Conservation (phyloP, 1,140 invertebrate species). For the Portunus trituberculatus region DNA sequence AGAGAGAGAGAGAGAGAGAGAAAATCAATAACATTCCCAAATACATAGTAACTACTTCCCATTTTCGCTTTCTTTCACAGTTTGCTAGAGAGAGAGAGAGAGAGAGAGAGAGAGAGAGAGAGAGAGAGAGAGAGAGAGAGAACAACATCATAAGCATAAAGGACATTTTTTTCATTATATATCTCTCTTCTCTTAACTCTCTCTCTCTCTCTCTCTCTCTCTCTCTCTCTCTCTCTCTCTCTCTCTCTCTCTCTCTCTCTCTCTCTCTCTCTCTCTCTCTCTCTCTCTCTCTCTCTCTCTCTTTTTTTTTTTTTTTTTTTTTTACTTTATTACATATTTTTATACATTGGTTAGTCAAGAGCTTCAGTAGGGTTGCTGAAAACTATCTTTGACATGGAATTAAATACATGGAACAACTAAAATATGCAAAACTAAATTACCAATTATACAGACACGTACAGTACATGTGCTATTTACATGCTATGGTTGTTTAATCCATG, state of each 20-base stretch:
- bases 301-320: too few relatives aligned
- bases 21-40: slow-evolving; percentile 2
- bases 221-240: slow-evolving; percentile 20
- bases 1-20: slow-evolving; percentile 18
- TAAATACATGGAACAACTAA: too few relatives aligned
- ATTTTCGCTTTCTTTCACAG: neutral
- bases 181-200: neutral
- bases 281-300: neutral
- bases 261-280: neutral
- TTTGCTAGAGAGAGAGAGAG: neutral
- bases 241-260: slow-evolving; percentile 20
- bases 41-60: neutral
- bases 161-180: neutral
- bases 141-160: neutral
- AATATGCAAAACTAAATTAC: too few relatives aligned
- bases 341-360: too few relatives aligned
- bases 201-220: neutral
- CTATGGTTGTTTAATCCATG: too few relatives aligned
- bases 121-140: slow-evolving; percentile 33
- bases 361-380: too few relatives aligned
- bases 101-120: slow-evolving; percentile 26
- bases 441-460: too few relatives aligned
- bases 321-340: too few relatives aligned
- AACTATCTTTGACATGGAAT: too few relatives aligned
- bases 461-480: too few relatives aligned